These are phyloP conservation scores for Gadopsis marmoratus DNA, from an alignment of 2,797 vertebrate genomes.

Conservation along the genomic window DNA sequence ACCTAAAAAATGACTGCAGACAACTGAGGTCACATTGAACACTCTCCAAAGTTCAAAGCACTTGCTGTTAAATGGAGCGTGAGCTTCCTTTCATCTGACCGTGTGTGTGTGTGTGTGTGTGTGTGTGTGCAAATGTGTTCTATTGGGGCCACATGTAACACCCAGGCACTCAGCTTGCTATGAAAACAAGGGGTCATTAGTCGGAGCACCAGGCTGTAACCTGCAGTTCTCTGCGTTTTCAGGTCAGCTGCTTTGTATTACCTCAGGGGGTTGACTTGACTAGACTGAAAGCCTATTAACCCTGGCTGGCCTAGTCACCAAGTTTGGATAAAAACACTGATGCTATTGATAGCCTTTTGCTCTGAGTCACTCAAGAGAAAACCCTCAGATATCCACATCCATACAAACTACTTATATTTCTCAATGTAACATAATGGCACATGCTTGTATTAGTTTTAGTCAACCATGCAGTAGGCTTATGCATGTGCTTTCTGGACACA, in stretches of 20 bases:
- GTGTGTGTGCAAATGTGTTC: constrained; percentile 49
- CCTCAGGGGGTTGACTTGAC: constrained; percentile 63
- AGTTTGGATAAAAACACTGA: constrained; percentile 67
- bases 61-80: constrained; percentile 63
- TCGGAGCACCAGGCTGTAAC: constrained; percentile 66
- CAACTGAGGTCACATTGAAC: constrained; percentile 34
- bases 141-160: constrained; percentile 82
- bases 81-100: constrained; percentile 73
- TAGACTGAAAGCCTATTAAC: constrained; percentile 56
- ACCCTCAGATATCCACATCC: constrained; percentile 29
- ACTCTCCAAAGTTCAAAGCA: constrained; percentile 50
- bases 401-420: constrained; percentile 39
- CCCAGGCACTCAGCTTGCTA: constrained; percentile 69
- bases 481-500: constrained; percentile 63
- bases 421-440: constrained; percentile 53
- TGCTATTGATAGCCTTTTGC: constrained; percentile 62
- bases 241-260: constrained; percentile 84
- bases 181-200: constrained; percentile 82
- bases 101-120: constrained; percentile 24
- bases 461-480: constrained; percentile 45
- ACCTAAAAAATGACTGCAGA: constrained; percentile 21
- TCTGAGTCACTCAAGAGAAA: constrained; percentile 47
- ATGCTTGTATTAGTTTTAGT: constrained; percentile 66
- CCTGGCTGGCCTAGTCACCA: constrained; percentile 34
- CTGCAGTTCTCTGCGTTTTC: constrained; percentile 73